Evolutionary conservation across 2,797 vertebrate species (phyloP).

Genomic region (Sebastes cheni): DNA sequence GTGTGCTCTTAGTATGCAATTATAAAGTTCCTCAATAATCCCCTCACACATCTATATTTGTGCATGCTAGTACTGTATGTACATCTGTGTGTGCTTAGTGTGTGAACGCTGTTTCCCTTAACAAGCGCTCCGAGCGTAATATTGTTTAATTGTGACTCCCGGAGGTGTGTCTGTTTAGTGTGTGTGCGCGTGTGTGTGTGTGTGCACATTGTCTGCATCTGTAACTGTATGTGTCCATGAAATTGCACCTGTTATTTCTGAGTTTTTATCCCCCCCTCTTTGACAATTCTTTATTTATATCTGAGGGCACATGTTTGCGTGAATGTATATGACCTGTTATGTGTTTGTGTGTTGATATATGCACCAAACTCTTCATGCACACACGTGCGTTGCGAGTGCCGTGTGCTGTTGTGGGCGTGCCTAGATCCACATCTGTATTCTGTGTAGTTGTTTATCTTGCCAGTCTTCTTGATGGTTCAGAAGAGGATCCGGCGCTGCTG

Average conservation of each 20-base stretch:
- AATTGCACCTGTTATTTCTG: not conserved
- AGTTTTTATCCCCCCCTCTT: not conserved
- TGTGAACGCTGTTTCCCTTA: conserved; percentile 4
- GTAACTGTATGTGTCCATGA: not conserved
- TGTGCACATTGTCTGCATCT: conserved; percentile 3
- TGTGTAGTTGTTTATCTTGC: conserved; percentile 28
- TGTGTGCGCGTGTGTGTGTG: not conserved
- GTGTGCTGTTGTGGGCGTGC: not conserved
- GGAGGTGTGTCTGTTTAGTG: conserved; percentile 7
- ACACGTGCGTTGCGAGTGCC: not conserved
- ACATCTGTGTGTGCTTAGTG: conserved; percentile 22
- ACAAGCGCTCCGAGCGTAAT: conserved; percentile 26
- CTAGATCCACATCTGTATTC: conserved; percentile 25
- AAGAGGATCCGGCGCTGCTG: conserved; percentile 37
- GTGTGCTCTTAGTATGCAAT: conserved; percentile 18
- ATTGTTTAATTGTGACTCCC: conserved; percentile 28
- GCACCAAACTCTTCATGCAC: not conserved
- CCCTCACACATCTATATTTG: conserved; percentile 34
- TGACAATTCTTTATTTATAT: not conserved
- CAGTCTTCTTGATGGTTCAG: conserved; percentile 38
- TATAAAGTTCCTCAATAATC: conserved; percentile 27
- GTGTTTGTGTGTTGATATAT: not conserved
- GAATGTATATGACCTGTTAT: not conserved
- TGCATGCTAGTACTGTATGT: conserved; percentile 9
- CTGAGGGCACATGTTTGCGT: not conserved